These are phyloP conservation scores for Gryllus longicercus DNA, from an alignment of 2,888 invertebrate genomes.

Conservation along the genomic window DNA sequence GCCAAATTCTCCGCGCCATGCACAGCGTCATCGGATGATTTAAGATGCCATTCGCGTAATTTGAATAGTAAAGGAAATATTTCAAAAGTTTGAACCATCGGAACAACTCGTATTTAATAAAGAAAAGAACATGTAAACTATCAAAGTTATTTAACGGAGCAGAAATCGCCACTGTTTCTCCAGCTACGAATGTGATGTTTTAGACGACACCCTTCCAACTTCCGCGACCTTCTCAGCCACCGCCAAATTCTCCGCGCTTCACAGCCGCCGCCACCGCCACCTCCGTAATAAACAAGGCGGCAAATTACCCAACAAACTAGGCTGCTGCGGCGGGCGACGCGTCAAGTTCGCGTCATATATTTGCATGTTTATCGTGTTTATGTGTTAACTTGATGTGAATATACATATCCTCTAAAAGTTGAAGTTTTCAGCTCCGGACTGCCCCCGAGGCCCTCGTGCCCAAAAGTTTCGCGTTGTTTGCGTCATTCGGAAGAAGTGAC, in stretches of 20 bases:
- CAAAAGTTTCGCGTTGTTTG: neutral
- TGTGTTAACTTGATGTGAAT: slow-evolving; percentile 6
- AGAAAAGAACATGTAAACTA: too few species aligned
- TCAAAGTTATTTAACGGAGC: too few species aligned
- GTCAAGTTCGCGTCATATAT: neutral
- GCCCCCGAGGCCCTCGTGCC: neutral
- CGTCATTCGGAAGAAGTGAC: neutral
- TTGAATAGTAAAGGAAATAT: too few species aligned
- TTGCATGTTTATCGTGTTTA: slow-evolving; percentile 17
- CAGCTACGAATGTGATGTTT: too few species aligned
- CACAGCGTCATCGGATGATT: too few species aligned
- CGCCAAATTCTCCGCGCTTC: neutral
- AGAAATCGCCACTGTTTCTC: too few species aligned
- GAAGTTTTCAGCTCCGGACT: neutral
- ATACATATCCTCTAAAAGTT: slow-evolving; percentile 1
- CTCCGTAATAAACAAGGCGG: neutral
- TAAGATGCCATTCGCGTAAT: too few species aligned
- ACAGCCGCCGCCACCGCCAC: neutral
- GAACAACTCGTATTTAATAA: too few species aligned
- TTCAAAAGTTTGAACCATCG: too few species aligned
- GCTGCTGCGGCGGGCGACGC: neutral
- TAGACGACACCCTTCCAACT: too few species aligned
- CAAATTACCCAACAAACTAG: neutral
- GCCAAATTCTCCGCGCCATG: too few species aligned
- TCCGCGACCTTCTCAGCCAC: too few species aligned